Evolutionary conservation across 1,140 invertebrate genomes (phyloP), one percentile per base, ranked within the genome.

Genomic region (Charaxes varanes): DNA sequence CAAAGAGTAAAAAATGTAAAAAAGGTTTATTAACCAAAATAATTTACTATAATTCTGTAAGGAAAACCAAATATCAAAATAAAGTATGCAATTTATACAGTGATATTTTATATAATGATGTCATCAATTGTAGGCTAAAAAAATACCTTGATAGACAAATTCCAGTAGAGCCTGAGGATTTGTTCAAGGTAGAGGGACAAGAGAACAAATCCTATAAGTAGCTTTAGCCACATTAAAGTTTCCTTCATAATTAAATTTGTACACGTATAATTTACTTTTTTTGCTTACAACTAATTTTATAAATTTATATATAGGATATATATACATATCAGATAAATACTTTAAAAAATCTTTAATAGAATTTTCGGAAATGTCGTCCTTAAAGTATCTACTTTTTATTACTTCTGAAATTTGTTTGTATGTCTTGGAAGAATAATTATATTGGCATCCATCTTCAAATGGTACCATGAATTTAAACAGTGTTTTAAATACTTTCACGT

Each of bases 241-340:
- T n/a, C n/a, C n/a, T n/a, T n/a, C n/a, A n/a, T n/a, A n/a, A 33
- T 71, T 65, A 46, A 80, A 80, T 41, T 78, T 80, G 17, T 80
- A 80, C 4, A 64, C 63, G 35, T 38, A 80, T 4, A 73, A 23
- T 10, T 66, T 56, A 28, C 27, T 51, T 3, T 41, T 33, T 6
- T 27, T 34, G 6, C 34, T 14, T 10, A 38, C 37, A 18, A 47
- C 28, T 4, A 21, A 48, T 37, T 63, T 53, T 14, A 78, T 62
- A 47, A 73, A 80, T 43, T 69, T 70, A 13, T 55, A 62, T 15
- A 80, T 55, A 2, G n/a, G n/a, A n/a, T n/a, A n/a, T n/a, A n/a
- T n/a, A n/a, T n/a, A n/a, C n/a, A n/a, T n/a, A n/a, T n/a, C 69
- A 1, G 66, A 60, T 3, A 57, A 38, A 41, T 67, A 76, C 23